Conservation (phyloP, 2,888 invertebrate species). For the Habrosyne pyritoides region DNA sequence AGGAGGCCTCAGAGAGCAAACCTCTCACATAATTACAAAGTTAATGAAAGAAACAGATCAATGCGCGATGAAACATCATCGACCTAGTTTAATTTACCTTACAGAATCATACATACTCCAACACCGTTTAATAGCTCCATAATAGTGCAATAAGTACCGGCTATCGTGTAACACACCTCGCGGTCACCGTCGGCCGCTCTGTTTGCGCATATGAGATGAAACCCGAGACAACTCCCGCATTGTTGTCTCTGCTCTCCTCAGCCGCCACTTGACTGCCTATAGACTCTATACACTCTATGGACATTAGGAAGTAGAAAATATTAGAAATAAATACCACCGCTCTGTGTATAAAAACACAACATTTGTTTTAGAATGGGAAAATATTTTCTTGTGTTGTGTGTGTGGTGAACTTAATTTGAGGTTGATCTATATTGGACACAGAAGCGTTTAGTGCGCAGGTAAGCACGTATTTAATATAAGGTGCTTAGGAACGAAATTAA, state of each 20-base stretch:
- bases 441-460: too few relatives aligned
- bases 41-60: too few relatives aligned
- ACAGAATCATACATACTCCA: too few relatives aligned
- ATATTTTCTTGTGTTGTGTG: constrained; percentile 26
- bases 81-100: too few relatives aligned
- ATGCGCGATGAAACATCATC: too few relatives aligned
- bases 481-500: too few relatives aligned
- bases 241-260: constrained; percentile 66
- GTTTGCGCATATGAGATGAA: constrained; percentile 54
- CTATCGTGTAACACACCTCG: constrained; percentile 13
- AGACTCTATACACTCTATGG: constrained; percentile 3
- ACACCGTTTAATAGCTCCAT: background rate
- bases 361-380: constrained; percentile 27
- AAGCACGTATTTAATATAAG: too few relatives aligned
- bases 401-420: background rate
- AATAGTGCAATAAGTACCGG: constrained; percentile 6
- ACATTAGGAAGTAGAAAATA: constrained; percentile 37
- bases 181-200: constrained; percentile 15
- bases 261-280: constrained; percentile 34
- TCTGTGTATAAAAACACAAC: constrained; percentile 26
- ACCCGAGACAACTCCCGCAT: constrained; percentile 58
- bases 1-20: too few relatives aligned
- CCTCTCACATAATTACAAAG: too few relatives aligned
- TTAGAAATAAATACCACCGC: constrained; percentile 22
- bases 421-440: constrained; percentile 18